Evolutionary conservation across 2,888 invertebrate species (phyloP).

Genomic region (Drosophila helvetica): DNA sequence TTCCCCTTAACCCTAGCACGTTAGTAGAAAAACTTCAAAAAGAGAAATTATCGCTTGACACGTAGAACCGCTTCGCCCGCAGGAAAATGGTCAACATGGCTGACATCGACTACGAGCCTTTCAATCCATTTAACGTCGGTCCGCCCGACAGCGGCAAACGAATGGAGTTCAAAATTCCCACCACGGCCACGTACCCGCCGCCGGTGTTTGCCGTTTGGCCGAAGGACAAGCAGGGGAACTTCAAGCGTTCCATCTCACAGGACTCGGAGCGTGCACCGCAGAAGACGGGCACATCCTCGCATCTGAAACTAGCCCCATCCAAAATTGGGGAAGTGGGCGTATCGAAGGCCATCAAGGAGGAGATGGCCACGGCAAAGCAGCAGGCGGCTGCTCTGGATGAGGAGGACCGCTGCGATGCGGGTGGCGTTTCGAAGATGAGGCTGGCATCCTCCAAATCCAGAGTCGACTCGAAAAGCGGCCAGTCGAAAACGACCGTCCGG

Average conservation of each 20-base stretch:
- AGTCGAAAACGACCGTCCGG: constrained; percentile 16
- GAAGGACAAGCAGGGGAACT: constrained; percentile 25
- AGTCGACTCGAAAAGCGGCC: not conserved
- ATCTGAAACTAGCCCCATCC: constrained; percentile 15
- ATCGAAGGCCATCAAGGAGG: constrained; percentile 62
- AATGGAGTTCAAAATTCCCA: constrained; percentile 44
- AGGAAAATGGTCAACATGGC: constrained; percentile 44
- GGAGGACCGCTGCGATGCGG: constrained; percentile 48
- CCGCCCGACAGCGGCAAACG: constrained; percentile 17
- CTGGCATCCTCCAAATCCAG: not conserved
- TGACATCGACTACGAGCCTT: constrained; percentile 28
- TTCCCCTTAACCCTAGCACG: not conserved
- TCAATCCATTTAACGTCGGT: constrained; percentile 62
- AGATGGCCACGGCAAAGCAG: constrained; percentile 58
- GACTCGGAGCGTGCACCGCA: constrained; percentile 1
- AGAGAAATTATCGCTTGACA: not conserved
- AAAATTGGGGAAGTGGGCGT: constrained; percentile 48
- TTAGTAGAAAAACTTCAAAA: not conserved
- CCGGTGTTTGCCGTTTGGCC: constrained; percentile 50
- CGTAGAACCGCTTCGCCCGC: not conserved
- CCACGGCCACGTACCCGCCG: constrained; percentile 50
- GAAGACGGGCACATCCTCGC: not conserved
- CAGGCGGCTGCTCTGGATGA: constrained; percentile 3
- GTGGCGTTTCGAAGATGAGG: constrained; percentile 12
- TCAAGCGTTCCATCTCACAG: constrained; percentile 42